Percentiles rank a stretch among this genome's conserved stretches.
phyloP scores from a whole-genome alignment of 2,797 vertebrate species.

The Myotis planiceps region DNA sequence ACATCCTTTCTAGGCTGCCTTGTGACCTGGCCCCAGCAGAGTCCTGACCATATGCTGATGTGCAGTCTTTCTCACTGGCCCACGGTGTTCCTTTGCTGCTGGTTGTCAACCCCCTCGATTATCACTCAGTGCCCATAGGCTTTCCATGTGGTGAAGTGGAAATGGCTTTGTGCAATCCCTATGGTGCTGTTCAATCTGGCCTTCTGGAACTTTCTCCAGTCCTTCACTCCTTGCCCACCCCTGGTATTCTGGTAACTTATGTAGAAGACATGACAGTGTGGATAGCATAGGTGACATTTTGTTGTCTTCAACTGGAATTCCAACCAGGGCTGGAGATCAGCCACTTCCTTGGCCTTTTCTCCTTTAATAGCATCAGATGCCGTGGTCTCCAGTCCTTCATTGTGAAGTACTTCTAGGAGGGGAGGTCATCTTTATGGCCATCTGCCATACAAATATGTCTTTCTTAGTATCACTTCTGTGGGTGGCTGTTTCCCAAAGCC shows the following conservation, averaged over 20 bases:
- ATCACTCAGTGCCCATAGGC: not conserved
- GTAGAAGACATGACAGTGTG: rapidly evolving
- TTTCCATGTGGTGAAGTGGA: not conserved
- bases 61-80: not conserved
- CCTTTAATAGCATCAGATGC: not conserved
- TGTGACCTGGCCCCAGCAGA: not conserved
- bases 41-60: not conserved
- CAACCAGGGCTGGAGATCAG: not conserved
- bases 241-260: not conserved
- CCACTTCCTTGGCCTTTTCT: not conserved
- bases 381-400: not conserved
- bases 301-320: not conserved
- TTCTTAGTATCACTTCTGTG: conserved; percentile 81
- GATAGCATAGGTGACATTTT: not conserved
- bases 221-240: not conserved
- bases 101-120: no score
- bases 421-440: not conserved
- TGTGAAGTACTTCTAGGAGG: not conserved
- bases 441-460: not conserved
- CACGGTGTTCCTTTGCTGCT: not conserved
- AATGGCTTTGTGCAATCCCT: not conserved
- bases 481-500: conserved; percentile 86
- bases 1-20: not conserved
- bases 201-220: not conserved
- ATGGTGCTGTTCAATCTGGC: not conserved